Base-by-base conservation (phyloP, 2,888 invertebrate genomes). In the Frankliniella fusca region DNA sequence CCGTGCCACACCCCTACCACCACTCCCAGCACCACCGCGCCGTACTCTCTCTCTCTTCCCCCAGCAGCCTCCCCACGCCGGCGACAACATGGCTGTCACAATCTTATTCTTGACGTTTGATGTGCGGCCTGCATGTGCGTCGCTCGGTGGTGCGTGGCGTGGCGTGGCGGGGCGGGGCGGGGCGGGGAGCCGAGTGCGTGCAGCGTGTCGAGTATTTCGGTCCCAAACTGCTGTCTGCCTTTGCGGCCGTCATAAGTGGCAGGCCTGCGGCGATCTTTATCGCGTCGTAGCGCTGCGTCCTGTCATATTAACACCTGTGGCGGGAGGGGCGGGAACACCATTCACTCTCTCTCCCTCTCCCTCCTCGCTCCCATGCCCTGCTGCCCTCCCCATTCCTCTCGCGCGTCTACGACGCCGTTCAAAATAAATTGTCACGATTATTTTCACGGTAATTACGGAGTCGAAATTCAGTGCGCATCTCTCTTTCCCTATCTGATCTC, bases 51-150 rank as follows among this genome's bases (percentile, higher is more conserved):
- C 38, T 3, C 38, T 5, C 5, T 5, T 38, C 38, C 38, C 38
- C 38, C 38, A n/a, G n/a, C n/a, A n/a, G 38, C 5, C 38, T 38
- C 38, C 38, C 38, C 5, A 2, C 54, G 54, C 15, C 54, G 54
- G 54, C 54, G 15, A 54, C 54, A 54, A 12, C 15, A 54, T 23
- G 3, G 70, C 20, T 70, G 70, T 70, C 70, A 70, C 70, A 70
- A 23, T 70, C 70, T 70, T 70, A 70, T 70, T 70, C 70, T 23
- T 70, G 70, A 70, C 70, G 70, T 70, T 70, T 70, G 70, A 70
- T 70, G 70, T 54, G 54, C 70, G 70, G n/a, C 70, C n/a, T 70
- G 70, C 70, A 70, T 70, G 70, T 70, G 70, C 23, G 70, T 7
- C 15, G 12, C 15, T 54, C 15, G 12, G 54, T 54, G 54, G 38